These are phyloP conservation scores for Percina caprodes DNA, from an alignment of 2,113 vertebrate genomes.

Conservation along the genomic window DNA sequence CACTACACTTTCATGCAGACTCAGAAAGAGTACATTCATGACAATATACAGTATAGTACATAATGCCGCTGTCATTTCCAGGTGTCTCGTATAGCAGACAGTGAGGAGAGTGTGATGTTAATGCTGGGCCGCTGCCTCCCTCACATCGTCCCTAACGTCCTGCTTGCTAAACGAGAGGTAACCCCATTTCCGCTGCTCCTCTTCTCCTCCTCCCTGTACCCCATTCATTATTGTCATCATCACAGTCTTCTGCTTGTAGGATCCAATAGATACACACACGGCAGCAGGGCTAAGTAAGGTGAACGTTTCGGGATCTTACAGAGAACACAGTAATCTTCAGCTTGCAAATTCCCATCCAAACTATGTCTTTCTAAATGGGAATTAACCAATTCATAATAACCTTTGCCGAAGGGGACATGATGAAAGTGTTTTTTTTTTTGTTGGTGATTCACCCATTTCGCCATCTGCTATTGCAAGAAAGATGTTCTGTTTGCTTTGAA, in stretches of 20 bases:
- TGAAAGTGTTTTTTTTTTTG: conserved; percentile 12
- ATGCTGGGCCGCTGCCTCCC: conserved; percentile 98
- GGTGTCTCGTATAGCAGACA: conserved; percentile 98
- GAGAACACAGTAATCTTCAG: neutral
- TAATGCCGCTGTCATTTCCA: conserved; percentile 61
- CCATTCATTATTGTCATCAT: conserved; percentile 28
- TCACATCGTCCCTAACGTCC: conserved; percentile 98
- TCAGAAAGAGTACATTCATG: neutral
- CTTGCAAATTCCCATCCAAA: conserved; percentile 2
- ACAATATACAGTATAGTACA: neutral
- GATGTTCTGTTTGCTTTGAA: conserved; percentile 16
- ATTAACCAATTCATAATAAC: neutral
- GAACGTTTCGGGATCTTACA: neutral
- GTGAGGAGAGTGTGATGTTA: conserved; percentile 95
- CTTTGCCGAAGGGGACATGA: neutral
- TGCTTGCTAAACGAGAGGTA: conserved; percentile 98
- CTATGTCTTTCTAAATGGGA: neutral
- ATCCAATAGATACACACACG: conserved; percentile 72
- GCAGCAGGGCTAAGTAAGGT: conserved; percentile 41
- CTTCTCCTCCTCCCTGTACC: neutral
- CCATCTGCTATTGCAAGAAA: conserved; percentile 35
- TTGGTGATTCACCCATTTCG: conserved; percentile 31
- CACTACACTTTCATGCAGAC: neutral
- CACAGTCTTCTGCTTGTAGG: conserved; percentile 43
- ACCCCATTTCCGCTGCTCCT: conserved; percentile 51